phyloP scores from a whole-genome alignment of 2,113 vertebrate genomes.

The Syrrhaptes paradoxus region DNA sequence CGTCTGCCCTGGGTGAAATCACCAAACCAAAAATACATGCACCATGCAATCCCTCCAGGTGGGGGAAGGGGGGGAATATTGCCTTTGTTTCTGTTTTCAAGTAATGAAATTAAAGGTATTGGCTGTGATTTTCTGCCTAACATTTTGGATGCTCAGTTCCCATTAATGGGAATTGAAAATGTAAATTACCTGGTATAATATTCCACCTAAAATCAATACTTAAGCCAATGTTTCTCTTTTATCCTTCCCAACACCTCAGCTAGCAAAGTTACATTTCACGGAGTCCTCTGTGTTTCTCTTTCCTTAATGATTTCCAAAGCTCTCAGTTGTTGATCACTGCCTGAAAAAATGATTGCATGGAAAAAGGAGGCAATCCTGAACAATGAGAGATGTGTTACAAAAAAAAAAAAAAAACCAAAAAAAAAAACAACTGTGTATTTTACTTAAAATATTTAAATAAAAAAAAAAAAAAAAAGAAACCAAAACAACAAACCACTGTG shows the following conservation, averaged over 20 bases:
- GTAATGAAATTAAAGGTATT: not conserved
- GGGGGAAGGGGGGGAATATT: not conserved
- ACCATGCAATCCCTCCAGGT: not conserved
- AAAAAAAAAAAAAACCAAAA: not conserved
- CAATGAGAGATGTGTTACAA: not conserved
- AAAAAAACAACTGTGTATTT: not conserved
- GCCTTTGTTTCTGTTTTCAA: constrained; percentile 18
- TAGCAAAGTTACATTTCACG: constrained; percentile 42
- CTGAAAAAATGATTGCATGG: constrained; percentile 44
- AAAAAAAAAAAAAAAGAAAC: not conserved
- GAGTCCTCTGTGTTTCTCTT: constrained; percentile 24
- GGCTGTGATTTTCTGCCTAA: not conserved
- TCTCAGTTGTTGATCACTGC: constrained; percentile 13
- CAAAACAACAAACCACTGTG: not conserved
- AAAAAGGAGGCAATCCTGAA: constrained; percentile 32
- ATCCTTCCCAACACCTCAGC: constrained; percentile 11
- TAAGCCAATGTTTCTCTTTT: constrained; percentile 20
- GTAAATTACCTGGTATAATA: constrained; percentile 40
- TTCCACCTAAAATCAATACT: constrained; percentile 40
- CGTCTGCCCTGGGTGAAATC: constrained; percentile 25
- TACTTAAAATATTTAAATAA: constrained; percentile 9
- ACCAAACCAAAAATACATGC: not conserved
- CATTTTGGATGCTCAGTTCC: not conserved
- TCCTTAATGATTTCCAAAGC: constrained; percentile 47
- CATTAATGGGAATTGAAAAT: constrained; percentile 44